Percentiles rank a stretch among this genome's conserved stretches.
Conservation (phyloP, 2,113 vertebrate genomes). For the Oriolus oriolus region DNA sequence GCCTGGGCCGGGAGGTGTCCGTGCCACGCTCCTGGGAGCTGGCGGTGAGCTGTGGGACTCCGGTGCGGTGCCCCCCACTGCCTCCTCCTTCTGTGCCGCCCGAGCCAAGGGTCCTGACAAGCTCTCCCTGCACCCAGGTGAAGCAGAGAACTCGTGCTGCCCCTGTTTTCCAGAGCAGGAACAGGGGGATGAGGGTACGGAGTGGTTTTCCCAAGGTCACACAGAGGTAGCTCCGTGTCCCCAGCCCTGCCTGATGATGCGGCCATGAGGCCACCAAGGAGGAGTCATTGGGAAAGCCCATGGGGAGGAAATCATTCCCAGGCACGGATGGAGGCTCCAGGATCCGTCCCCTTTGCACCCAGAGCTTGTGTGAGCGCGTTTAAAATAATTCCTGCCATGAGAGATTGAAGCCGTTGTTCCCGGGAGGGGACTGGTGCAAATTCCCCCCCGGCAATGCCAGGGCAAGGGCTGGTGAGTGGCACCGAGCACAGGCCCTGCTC, state of each 20-base stretch:
- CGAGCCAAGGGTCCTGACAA: accelerated
- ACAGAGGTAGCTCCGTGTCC: neutral
- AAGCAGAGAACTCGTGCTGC: neutral
- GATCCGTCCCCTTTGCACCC: neutral
- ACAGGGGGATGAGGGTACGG: neutral
- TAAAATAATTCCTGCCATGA: neutral
- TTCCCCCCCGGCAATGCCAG: neutral
- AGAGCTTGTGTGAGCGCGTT: neutral
- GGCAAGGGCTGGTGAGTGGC: neutral
- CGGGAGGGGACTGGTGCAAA: accelerated
- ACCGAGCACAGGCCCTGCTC: neutral
- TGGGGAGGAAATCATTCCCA: neutral
- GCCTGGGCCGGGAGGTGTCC: accelerated
- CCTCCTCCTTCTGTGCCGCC: neutral
- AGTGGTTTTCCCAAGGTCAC: constrained; percentile 35
- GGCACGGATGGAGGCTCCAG: neutral
- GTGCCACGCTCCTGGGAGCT: neutral
- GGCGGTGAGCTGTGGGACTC: accelerated
- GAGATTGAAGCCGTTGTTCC: neutral
- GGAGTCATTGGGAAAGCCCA: accelerated
- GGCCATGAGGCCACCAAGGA: neutral
- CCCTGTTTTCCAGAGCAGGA: neutral
- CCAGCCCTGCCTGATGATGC: neutral
- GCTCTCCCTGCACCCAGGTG: accelerated
- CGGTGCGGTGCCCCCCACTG: neutral